A percentile compares a stretch with the other conserved stretches of the same genome.
Conservation (phyloP, 2,113 vertebrate genomes). For the Cyanistes caeruleus region DNA sequence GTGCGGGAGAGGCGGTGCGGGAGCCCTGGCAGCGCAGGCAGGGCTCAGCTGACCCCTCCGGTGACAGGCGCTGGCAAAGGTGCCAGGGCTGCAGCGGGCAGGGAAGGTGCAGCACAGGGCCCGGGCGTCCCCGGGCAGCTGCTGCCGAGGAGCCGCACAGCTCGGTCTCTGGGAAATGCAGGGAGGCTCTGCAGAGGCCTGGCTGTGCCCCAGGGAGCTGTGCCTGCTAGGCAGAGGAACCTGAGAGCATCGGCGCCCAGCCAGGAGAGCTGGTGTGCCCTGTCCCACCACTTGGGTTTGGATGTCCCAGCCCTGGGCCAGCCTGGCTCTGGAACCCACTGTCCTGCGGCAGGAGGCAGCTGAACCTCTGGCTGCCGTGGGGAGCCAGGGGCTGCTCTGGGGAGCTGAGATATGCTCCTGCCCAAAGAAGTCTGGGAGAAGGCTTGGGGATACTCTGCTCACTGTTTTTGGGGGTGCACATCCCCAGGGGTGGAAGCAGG, state of each 20-base stretch:
- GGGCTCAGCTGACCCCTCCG: not conserved
- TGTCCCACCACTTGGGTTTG: fast-evolving
- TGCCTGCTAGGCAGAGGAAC: not conserved
- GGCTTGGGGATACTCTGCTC: not conserved
- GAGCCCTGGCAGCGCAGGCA: not conserved
- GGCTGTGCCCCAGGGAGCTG: not conserved
- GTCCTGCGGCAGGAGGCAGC: not conserved
- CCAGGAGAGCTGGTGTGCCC: not conserved
- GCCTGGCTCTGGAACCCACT: not conserved
- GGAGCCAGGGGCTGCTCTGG: not conserved
- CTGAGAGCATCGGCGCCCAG: fast-evolving
- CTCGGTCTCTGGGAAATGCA: not conserved
- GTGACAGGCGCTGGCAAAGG: not conserved
- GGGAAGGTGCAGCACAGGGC: not conserved
- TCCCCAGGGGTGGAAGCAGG: not conserved
- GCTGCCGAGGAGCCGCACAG: not conserved
- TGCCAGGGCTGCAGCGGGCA: not conserved
- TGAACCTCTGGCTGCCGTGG: not conserved
- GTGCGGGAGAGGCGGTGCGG: constrained; percentile 17
- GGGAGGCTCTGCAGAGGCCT: constrained; percentile 49
- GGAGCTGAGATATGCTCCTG: not conserved
- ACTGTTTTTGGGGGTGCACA: not conserved
- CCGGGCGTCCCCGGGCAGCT: not conserved
- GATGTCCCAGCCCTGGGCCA: fast-evolving
- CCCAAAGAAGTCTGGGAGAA: not conserved